Base-by-base conservation (phyloP, 2,113 vertebrate genomes). In the Cynocephalus volans region DNA sequence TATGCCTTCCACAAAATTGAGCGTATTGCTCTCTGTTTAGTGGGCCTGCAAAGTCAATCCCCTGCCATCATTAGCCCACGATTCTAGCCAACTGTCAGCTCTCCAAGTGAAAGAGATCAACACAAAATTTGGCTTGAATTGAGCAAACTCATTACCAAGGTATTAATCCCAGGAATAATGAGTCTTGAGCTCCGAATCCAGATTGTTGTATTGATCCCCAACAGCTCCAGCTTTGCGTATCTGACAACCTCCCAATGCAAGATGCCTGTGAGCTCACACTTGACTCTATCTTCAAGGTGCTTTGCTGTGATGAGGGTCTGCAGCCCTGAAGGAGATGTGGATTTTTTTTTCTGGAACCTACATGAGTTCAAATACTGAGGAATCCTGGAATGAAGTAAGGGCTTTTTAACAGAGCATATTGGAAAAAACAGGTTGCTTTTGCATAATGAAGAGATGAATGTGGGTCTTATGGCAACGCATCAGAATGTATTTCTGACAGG, bases 101-200 rank as follows among this genome's bases (percentile, higher is more conserved):
- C 62, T 93, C 58, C 60, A 96, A 93, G 81, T 56, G 85, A 95
- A 82, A 73, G 67, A 67, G 17, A 92, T 81, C 48, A 90, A 76
- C 56, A 93, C 18, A 95, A 88, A 89, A 96, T 77, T 88, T 75
- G 75, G 84, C 81, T 88, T 11, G 1, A 62, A 88, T 19, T 80
- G 80, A 95, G 67, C 19, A 8, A 88, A 60, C 60, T 94, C 60
- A 77, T 91, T 84, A 94, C 31, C 3, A 73, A 88, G 41, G 21
- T 75, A 69, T 93, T 93, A 95, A 90, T 94, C 23, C 41, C 12
- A 65, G 21, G 50, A 93, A 90, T 67, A 95, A 95, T 79, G 64
- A 93, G 31, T 92, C 18, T 79, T 69, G 36, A 48, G 28, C 45
- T 96, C 54, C 19, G 26, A 70, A 95, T 75, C 62, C 62, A 97